Percentiles rank a stretch among this genome's conserved stretches.
These are phyloP conservation scores for Drosophila watanabei DNA, from an alignment of 1,140 invertebrate species.

Conservation along the genomic window DNA sequence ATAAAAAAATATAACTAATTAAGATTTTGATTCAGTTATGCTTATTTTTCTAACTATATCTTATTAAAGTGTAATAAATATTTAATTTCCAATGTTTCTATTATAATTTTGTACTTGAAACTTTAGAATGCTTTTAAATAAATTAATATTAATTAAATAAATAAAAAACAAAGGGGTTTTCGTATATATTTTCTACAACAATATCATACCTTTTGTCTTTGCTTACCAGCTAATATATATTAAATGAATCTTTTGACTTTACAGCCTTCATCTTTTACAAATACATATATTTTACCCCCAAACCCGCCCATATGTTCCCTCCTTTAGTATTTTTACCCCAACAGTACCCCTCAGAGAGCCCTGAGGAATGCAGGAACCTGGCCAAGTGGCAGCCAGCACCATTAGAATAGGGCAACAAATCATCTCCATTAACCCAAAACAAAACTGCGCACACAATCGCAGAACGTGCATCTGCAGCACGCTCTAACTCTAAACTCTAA, in stretches of 20 bases:
- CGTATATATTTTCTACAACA: no score
- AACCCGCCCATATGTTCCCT: not conserved
- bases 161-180: not conserved
- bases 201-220: no score
- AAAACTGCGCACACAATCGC: conserved; percentile 84
- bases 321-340: conserved; percentile 16
- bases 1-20: no score
- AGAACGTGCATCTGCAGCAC: conserved; percentile 84
- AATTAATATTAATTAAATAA: not conserved
- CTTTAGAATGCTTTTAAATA: not conserved
- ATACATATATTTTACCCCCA: not conserved
- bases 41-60: no score
- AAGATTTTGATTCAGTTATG: no score
- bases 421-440: conserved; percentile 85
- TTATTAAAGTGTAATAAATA: not conserved
- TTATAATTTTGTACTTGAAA: no score
- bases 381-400: conserved; percentile 19
- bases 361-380: conserved; percentile 1
- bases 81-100: not conserved
- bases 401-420: conserved; percentile 84
- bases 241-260: not conserved
- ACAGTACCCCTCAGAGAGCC: not conserved
- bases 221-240: not conserved
- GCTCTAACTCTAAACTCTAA: conserved; percentile 47
- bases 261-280: not conserved